Evolutionary conservation across 2,888 invertebrate species (phyloP).

Genomic region (Tetropium fuscum): DNA sequence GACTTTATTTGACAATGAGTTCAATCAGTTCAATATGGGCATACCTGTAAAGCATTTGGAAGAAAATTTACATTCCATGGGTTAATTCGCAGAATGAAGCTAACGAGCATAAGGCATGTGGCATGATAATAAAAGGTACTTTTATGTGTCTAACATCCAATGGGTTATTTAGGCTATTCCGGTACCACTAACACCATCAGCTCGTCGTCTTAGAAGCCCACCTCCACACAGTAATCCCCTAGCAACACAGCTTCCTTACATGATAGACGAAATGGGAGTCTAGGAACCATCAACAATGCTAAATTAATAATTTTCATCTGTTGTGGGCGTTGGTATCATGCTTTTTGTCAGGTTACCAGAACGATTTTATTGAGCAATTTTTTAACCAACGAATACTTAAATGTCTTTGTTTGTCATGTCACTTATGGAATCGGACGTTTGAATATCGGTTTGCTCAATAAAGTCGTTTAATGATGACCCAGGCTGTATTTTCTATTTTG

Average conservation of each 20-base stretch:
- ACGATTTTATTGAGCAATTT: slow-evolving; percentile 19
- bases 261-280: slow-evolving; percentile 74
- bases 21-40: too few species aligned
- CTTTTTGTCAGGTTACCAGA: background rate
- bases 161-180: slow-evolving; percentile 34
- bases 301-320: slow-evolving; percentile 23
- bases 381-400: too few species aligned
- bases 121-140: too few species aligned
- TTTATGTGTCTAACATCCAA: too few species aligned
- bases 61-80: too few species aligned
- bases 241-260: slow-evolving; percentile 70
- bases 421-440: background rate
- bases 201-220: slow-evolving; percentile 59
- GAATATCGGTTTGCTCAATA: too few species aligned
- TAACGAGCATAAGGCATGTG: too few species aligned
- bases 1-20: too few species aligned
- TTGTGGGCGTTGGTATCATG: slow-evolving; percentile 27
- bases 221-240: slow-evolving; percentile 62
- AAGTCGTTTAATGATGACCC: too few species aligned
- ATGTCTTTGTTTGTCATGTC: too few species aligned
- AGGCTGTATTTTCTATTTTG: background rate
- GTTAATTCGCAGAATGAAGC: too few species aligned
- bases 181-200: slow-evolving; percentile 50
- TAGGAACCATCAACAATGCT: slow-evolving; percentile 54
- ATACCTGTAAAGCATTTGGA: too few species aligned